These are phyloP conservation scores for Peromyscus aztecus DNA, from an alignment of 2,797 vertebrate species.

Conservation along the genomic window DNA sequence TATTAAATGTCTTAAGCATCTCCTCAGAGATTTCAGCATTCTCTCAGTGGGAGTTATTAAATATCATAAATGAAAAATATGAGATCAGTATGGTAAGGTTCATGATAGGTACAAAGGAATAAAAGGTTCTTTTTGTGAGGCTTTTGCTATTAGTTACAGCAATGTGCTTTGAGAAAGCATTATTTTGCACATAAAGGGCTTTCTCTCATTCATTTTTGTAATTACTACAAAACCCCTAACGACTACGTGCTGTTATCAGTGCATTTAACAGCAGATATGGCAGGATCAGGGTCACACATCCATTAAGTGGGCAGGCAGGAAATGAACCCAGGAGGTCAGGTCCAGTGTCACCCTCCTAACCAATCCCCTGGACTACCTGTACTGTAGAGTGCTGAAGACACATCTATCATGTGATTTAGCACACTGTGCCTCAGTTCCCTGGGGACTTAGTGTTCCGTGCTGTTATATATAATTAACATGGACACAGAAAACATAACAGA, in stretches of 20 bases:
- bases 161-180: neutral
- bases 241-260: too few species aligned
- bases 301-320: neutral
- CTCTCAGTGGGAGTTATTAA: neutral
- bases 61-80: neutral
- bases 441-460: neutral
- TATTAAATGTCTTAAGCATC: neutral
- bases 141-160: neutral
- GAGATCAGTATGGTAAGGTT: neutral
- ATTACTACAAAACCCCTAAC: neutral
- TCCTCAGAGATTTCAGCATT: neutral
- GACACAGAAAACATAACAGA: neutral
- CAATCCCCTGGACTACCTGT: neutral
- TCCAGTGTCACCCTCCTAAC: neutral
- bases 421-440: fast-evolving
- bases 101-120: neutral
- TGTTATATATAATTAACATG: neutral
- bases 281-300: neutral
- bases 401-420: neutral
- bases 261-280: neutral
- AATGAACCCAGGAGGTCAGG: neutral
- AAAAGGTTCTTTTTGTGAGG: neutral
- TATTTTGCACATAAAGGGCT: neutral
- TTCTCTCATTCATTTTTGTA: neutral
- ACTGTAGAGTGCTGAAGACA: neutral